Conservation (phyloP, 2,113 vertebrate genomes). For the Daubentonia madagascariensis region DNA sequence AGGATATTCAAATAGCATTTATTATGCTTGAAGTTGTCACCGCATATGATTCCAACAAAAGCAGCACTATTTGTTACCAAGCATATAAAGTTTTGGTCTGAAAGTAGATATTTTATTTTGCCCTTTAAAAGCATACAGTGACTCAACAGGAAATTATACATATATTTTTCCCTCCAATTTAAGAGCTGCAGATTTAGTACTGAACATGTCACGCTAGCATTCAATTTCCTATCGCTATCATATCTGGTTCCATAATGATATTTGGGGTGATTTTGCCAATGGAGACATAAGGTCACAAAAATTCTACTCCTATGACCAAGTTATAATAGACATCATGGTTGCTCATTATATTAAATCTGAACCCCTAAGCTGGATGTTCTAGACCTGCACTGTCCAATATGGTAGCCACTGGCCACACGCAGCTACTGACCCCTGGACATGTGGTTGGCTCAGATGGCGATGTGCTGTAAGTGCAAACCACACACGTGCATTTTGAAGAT, state of each 20-base stretch:
- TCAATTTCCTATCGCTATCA: not conserved
- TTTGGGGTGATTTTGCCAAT: rapidly evolving
- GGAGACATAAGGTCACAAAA: not conserved
- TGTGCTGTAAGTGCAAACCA: rapidly evolving
- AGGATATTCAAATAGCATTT: not conserved
- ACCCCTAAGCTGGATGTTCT: not conserved
- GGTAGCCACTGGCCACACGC: rapidly evolving
- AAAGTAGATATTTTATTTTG: not conserved
- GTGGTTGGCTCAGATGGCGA: rapidly evolving
- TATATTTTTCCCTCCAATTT: not conserved
- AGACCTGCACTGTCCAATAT: rapidly evolving
- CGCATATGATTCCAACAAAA: not conserved
- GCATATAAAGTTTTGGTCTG: not conserved
- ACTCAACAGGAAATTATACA: not conserved
- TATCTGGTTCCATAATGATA: not conserved
- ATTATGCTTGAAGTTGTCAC: not conserved
- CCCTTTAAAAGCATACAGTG: not conserved
- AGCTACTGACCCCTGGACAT: not conserved
- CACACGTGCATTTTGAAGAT: not conserved
- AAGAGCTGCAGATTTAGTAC: not conserved
- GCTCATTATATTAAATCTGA: not conserved
- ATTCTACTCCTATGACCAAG: not conserved
- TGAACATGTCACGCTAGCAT: rapidly evolving
- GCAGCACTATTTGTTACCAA: not conserved
- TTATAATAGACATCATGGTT: rapidly evolving